These are phyloP conservation scores for Bergia sp. DNA, from an alignment of 92 coral and sea anemone species.

Conservation along the genomic window DNA sequence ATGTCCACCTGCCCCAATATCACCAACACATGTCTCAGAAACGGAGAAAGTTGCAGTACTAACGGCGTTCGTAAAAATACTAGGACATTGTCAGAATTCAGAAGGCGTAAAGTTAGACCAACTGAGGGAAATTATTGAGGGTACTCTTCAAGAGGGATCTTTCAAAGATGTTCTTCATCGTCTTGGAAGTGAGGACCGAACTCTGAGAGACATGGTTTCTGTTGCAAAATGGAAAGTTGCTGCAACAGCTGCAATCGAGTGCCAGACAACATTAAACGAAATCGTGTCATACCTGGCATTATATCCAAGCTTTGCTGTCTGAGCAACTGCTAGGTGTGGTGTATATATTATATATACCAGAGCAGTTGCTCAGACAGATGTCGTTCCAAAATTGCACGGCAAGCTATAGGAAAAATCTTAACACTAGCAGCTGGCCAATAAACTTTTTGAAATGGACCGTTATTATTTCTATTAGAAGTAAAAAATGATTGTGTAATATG, in stretches of 20 bases:
- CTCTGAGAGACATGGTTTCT: neutral
- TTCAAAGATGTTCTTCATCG: neutral
- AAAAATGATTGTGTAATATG: too few relatives aligned
- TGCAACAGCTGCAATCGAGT: neutral
- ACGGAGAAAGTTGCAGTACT: neutral
- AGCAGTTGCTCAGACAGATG: too few relatives aligned
- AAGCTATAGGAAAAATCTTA: too few relatives aligned
- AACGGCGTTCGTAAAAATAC: neutral
- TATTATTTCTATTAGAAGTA: too few relatives aligned
- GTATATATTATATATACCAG: too few relatives aligned
- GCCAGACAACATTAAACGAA: neutral
- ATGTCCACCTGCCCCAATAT: neutral
- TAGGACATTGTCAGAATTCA: neutral
- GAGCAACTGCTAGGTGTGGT: too few relatives aligned
- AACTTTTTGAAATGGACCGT: too few relatives aligned
- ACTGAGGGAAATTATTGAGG: neutral
- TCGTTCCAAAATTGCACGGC: too few relatives aligned
- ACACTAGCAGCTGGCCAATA: too few relatives aligned
- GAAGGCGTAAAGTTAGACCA: neutral
- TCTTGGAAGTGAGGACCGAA: neutral
- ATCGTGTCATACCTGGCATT: neutral
- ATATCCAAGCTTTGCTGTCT: neutral
- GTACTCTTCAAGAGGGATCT: neutral
- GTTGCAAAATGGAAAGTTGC: neutral
- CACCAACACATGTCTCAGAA: neutral